Evolutionary conservation across 2,113 vertebrate genomes (phyloP).

Genomic region (Vicugna pacos): DNA sequence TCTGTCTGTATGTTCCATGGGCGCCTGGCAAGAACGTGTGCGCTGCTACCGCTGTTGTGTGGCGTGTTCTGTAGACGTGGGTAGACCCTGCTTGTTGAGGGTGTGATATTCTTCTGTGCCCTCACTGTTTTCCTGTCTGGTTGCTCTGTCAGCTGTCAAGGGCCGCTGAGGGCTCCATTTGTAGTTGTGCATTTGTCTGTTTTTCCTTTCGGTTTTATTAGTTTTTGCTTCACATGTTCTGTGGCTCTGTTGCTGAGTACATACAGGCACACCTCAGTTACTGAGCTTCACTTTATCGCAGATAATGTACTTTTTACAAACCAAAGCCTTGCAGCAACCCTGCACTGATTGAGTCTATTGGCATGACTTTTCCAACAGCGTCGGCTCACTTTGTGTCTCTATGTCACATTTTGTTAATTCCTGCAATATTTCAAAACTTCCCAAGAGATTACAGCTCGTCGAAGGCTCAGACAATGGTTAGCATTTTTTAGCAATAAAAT

Average conservation of each 20-base stretch:
- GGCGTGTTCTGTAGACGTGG: accelerated
- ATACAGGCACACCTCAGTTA: background rate
- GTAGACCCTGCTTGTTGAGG: too few species aligned
- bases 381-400: background rate
- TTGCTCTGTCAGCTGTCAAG: too few species aligned
- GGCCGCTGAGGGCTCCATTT: background rate
- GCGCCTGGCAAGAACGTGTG: background rate
- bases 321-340: background rate
- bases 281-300: background rate
- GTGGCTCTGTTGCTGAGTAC: background rate
- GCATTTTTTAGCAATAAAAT: too few species aligned
- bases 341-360: background rate
- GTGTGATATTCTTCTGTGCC: background rate
- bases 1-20: background rate
- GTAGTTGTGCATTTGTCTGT: accelerated
- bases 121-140: background rate
- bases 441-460: background rate
- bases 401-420: background rate
- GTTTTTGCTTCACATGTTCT: background rate
- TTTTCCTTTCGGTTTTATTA: background rate
- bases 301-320: background rate
- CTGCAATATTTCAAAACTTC: background rate
- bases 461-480: too few species aligned
- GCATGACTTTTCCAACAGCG: background rate
- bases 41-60: too few species aligned